Evolutionary conservation across 2,113 vertebrate genomes (phyloP).

Genomic region (Manacus vitellinus): DNA sequence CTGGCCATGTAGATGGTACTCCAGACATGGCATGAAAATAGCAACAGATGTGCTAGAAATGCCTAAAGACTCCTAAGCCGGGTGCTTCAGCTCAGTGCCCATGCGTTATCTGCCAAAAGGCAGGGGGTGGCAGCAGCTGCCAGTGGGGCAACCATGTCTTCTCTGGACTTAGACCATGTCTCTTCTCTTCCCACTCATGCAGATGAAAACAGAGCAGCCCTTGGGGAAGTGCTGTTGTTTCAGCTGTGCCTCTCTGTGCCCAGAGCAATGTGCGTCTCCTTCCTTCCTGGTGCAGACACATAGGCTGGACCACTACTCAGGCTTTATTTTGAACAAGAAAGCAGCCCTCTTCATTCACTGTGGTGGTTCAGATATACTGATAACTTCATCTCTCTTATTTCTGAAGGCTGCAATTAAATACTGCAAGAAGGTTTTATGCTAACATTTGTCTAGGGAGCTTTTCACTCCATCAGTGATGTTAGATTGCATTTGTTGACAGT

Average conservation of each 20-base stretch:
- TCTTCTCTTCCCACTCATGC: neutral
- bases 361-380: neutral
- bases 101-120: neutral
- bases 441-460: slow-evolving; percentile 51
- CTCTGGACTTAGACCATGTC: neutral
- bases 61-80: neutral
- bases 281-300: neutral
- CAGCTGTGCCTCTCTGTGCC: rapidly evolving
- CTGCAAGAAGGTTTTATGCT: slow-evolving; percentile 37
- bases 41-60: neutral
- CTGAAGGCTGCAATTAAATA: slow-evolving; percentile 47
- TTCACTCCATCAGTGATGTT: slow-evolving; percentile 32
- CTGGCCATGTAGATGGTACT: rapidly evolving
- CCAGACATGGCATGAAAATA: neutral
- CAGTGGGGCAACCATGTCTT: neutral
- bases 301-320: neutral
- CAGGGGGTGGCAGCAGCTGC: neutral
- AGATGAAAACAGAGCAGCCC: neutral
- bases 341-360: neutral
- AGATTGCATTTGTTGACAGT: slow-evolving; percentile 39
- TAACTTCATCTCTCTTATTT: neutral
- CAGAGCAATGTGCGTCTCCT: rapidly evolving
- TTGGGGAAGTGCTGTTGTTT: neutral
- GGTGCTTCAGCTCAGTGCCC: neutral
- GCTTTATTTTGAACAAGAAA: neutral